phyloP scores from a whole-genome alignment of 2,113 vertebrate genomes.

The Chiloscyllium plagiosum region DNA sequence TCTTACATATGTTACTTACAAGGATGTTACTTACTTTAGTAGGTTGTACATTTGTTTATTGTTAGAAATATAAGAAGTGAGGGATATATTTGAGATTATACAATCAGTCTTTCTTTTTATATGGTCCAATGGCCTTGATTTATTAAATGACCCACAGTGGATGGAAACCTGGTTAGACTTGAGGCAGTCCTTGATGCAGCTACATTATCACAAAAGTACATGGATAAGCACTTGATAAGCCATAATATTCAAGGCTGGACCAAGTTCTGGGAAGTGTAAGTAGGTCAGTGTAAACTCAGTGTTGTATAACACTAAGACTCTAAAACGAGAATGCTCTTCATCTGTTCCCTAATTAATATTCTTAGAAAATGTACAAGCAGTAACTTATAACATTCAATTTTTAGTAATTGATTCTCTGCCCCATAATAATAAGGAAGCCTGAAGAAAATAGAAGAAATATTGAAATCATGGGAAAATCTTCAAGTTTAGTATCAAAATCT shows the following conservation, averaged over 20 bases:
- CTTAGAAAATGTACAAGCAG: not conserved
- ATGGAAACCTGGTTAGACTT: not conserved
- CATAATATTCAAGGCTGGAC: too few species aligned
- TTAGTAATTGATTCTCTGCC: not conserved
- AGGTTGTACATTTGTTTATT: not conserved
- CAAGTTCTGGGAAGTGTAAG: too few species aligned
- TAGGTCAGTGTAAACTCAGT: too few species aligned
- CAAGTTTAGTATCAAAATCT: not conserved
- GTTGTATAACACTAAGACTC: too few species aligned
- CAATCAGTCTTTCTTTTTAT: not conserved
- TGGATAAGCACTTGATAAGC: too few species aligned
- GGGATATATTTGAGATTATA: not conserved
- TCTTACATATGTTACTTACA: not conserved
- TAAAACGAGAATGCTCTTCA: not conserved
- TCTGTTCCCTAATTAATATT: not conserved
- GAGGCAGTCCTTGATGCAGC: not conserved
- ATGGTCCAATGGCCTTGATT: not conserved
- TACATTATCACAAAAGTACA: not conserved
- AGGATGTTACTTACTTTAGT: not conserved
- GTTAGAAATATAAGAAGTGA: not conserved
- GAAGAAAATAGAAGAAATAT: not conserved
- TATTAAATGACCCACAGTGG: not conserved
- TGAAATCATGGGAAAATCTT: not conserved
- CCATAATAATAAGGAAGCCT: not conserved
- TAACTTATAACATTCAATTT: not conserved